A percentile compares a stretch with the other conserved stretches of the same genome.
These are phyloP conservation scores for Perodicticus potto DNA, from an alignment of 2,797 vertebrate species.

Conservation along the genomic window DNA sequence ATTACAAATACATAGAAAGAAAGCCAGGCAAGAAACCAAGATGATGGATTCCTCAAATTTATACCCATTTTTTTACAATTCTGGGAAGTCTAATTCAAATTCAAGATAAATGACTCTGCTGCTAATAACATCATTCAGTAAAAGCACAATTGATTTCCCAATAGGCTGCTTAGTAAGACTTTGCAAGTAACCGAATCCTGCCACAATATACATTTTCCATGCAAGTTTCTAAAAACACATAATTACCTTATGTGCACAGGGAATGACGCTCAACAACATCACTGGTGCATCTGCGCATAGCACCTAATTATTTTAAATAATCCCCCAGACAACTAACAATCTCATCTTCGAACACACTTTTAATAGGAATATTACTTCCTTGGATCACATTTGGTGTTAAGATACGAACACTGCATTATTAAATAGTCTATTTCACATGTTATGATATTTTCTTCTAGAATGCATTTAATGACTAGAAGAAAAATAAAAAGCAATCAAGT, in stretches of 20 bases:
- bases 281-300: background rate
- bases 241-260: background rate
- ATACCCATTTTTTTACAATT: background rate
- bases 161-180: background rate
- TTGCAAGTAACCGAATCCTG: background rate
- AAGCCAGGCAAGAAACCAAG: background rate
- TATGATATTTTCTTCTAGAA: slow-evolving; percentile 49
- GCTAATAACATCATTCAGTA: background rate
- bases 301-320: slow-evolving; percentile 27
- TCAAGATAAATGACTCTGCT: slow-evolving; percentile 8
- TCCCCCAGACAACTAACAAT: background rate
- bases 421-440: background rate
- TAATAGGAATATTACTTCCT: slow-evolving; percentile 35
- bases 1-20: background rate
- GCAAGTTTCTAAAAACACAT: slow-evolving; percentile 55
- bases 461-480: slow-evolving; percentile 32
- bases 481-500: slow-evolving; percentile 48
- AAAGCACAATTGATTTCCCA: slow-evolving; percentile 8
- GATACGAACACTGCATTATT: slow-evolving; percentile 27
- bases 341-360: slow-evolving; percentile 28
- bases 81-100: slow-evolving; percentile 53
- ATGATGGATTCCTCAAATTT: background rate
- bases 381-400: slow-evolving; percentile 10
- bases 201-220: background rate
- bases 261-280: background rate